Conservation (phyloP, 2,888 invertebrate species). For the Adela reaumurella region DNA sequence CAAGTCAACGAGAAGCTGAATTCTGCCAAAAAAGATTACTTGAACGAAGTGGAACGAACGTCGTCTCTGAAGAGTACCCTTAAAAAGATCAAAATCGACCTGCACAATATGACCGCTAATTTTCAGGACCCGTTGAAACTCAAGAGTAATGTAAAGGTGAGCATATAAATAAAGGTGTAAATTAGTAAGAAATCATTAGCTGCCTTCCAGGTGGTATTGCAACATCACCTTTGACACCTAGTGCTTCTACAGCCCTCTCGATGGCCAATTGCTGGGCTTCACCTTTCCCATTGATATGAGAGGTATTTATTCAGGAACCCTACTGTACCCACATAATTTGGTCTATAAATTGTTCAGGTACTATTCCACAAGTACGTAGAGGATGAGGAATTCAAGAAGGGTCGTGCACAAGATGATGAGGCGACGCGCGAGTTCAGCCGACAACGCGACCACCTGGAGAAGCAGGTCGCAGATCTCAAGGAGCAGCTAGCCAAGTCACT, state of each 20-base stretch:
- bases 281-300: no score
- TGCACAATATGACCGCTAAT: conserved; percentile 73
- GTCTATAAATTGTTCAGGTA: no score
- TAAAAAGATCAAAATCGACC: conserved; percentile 74
- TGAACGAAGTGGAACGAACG: conserved; percentile 61
- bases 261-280: no score
- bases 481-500: conserved; percentile 30
- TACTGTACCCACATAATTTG: no score
- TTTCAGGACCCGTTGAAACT: conserved; percentile 71
- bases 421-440: conserved; percentile 72
- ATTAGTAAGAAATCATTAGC: no score
- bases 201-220: no score
- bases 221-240: no score
- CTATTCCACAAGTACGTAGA: conserved; percentile 70
- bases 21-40: conserved; percentile 68
- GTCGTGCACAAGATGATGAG: conserved; percentile 66
- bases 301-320: no score
- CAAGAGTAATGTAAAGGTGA: conserved; percentile 53
- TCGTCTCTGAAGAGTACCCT: conserved; percentile 61
- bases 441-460: conserved; percentile 80
- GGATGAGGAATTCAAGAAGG: conserved; percentile 64
- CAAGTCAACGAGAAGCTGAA: conserved; percentile 74
- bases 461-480: conserved; percentile 38
- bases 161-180: no score
- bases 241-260: no score